These are phyloP conservation scores for Scelioninae gen. 1 DNA, from an alignment of 2,888 invertebrate genomes.

Conservation along the genomic window DNA sequence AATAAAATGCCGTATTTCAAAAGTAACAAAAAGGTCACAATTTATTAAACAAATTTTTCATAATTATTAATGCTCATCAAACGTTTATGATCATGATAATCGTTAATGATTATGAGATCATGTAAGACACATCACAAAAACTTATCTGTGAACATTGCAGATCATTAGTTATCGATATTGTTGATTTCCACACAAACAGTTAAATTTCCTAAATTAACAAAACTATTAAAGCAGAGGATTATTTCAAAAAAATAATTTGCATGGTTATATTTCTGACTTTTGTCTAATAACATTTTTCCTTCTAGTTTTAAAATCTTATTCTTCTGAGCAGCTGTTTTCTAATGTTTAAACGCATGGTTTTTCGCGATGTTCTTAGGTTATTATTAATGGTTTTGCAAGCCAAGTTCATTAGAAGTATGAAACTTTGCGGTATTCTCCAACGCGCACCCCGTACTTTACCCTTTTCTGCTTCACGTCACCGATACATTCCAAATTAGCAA, in stretches of 20 bases:
- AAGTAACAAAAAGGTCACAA: constrained; percentile 16
- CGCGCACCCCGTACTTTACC: constrained; percentile 64
- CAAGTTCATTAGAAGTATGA: constrained; percentile 81
- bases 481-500: constrained; percentile 69
- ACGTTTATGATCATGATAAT: constrained; percentile 43
- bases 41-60: constrained; percentile 30
- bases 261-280: constrained; percentile 15
- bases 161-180: constrained; percentile 29
- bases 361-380: constrained; percentile 76
- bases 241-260: not conserved
- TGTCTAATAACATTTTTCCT: constrained; percentile 12
- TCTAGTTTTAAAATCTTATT: constrained; percentile 21
- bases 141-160: constrained; percentile 32
- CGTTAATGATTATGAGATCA: constrained; percentile 30
- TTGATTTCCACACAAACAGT: constrained; percentile 2
- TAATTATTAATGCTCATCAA: constrained; percentile 47
- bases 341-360: constrained; percentile 41
- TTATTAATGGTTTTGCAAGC: constrained; percentile 83
- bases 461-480: constrained; percentile 71
- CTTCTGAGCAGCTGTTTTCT: constrained; percentile 30
- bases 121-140: constrained; percentile 26
- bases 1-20: constrained; percentile 32
- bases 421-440: constrained; percentile 72
- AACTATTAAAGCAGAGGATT: too few relatives aligned
- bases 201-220: too few relatives aligned